Percentiles rank a stretch among this genome's conserved stretches.
These are phyloP conservation scores for Condylostylus longicornis DNA, from an alignment of 1,140 invertebrate genomes.

Conservation along the genomic window DNA sequence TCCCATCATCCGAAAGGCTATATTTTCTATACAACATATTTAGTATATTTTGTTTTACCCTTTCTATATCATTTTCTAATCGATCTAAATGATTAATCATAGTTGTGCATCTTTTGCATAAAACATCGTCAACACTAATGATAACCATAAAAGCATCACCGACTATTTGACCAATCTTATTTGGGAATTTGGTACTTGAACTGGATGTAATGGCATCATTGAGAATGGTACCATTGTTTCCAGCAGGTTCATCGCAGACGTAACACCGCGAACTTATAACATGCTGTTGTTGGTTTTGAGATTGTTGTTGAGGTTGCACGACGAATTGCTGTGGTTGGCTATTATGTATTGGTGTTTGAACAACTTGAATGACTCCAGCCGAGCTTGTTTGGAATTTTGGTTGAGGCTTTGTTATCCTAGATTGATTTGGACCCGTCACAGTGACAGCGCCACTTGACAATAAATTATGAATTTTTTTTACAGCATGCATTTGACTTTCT, in stretches of 20 bases:
- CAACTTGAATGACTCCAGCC: background rate
- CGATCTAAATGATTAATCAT: conserved; percentile 30
- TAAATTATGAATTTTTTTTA: conserved; percentile 32
- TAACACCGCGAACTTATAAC: conserved; percentile 21
- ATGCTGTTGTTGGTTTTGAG: conserved; percentile 5
- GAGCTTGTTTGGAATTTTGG: background rate
- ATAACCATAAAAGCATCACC: conserved; percentile 30
- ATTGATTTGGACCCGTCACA: conserved; percentile 27
- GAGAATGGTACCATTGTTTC: conserved; percentile 7
- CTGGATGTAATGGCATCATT: conserved; percentile 26
- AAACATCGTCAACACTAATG: conserved; percentile 27
- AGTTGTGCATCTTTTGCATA: conserved; percentile 30
- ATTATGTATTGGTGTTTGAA: no score
- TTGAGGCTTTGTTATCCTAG: conserved; percentile 24
- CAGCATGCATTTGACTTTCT: conserved; percentile 12
- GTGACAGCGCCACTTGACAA: conserved; percentile 29
- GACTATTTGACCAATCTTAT: conserved; percentile 29
- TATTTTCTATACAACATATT: conserved; percentile 31
- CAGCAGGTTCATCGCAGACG: conserved; percentile 24
- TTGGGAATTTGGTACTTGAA: conserved; percentile 29
- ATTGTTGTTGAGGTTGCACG: conserved; percentile 10
- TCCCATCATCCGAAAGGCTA: conserved; percentile 23
- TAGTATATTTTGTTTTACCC: conserved; percentile 25
- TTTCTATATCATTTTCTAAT: conserved; percentile 28
- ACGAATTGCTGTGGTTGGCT: background rate